These are phyloP conservation scores for Solenopsis fugax DNA, from an alignment of 1,140 invertebrate species.

Conservation along the genomic window DNA sequence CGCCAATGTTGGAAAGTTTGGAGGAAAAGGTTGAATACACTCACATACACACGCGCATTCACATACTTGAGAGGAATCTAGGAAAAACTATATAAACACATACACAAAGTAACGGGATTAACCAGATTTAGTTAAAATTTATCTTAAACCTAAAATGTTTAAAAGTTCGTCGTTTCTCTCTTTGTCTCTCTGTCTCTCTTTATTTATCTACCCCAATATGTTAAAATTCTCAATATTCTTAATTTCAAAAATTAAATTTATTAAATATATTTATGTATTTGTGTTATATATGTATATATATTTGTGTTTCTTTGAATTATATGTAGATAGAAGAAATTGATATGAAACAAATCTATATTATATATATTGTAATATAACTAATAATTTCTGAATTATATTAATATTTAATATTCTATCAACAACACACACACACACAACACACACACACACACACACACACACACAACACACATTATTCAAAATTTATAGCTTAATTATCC, in stretches of 20 bases:
- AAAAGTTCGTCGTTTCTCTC: background rate
- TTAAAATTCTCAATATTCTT: too few relatives aligned
- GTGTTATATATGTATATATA: too few relatives aligned
- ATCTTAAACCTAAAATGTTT: background rate
- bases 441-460: too few relatives aligned
- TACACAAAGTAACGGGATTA: background rate
- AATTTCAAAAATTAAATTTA: too few relatives aligned
- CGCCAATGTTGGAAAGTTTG: slow-evolving; percentile 51
- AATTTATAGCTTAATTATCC: slow-evolving; percentile 20
- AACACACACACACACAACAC: too few relatives aligned
- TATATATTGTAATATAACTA: background rate
- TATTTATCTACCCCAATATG: background rate
- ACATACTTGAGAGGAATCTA: background rate
- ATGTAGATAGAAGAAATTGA: background rate
- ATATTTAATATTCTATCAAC: background rate
- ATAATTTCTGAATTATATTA: background rate
- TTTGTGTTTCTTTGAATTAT: background rate
- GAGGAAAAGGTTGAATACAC: slow-evolving; percentile 9
- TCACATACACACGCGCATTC: background rate
- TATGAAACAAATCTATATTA: background rate
- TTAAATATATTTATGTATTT: background rate
- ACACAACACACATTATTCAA: background rate
- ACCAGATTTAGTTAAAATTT: slow-evolving; percentile 32
- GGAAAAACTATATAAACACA: slow-evolving; percentile 38
- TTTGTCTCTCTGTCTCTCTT: background rate